Evolutionary conservation across 2,113 vertebrate genomes (phyloP).

Genomic region (Alectura lathami): DNA sequence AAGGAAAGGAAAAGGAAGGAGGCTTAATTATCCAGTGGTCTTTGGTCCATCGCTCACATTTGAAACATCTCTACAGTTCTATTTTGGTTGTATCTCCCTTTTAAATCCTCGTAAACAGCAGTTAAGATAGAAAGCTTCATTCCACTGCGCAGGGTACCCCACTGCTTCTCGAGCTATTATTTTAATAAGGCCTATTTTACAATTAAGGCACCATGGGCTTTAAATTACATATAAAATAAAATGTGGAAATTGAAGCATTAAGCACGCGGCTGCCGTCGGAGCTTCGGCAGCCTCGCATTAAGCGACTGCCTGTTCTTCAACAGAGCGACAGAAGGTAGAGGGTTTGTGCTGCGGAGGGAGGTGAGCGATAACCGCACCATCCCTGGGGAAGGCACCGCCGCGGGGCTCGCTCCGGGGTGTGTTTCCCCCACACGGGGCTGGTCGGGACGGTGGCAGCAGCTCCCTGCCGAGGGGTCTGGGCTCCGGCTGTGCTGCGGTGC

Average conservation of each 20-base stretch:
- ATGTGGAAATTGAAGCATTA: constrained; percentile 84
- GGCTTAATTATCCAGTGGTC: constrained; percentile 77
- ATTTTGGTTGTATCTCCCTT: constrained; percentile 71
- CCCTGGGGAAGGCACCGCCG: neutral
- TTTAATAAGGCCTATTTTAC: constrained; percentile 87
- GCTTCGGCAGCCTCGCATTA: constrained; percentile 72
- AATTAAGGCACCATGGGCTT: constrained; percentile 86
- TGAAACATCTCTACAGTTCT: constrained; percentile 76
- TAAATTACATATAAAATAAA: constrained; percentile 87
- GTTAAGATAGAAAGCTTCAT: constrained; percentile 76
- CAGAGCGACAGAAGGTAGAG: constrained; percentile 54
- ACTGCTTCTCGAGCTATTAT: constrained; percentile 83
- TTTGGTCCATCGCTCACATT: constrained; percentile 75
- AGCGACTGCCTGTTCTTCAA: constrained; percentile 61
- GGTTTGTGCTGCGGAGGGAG: neutral
- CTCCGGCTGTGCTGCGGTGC: neutral
- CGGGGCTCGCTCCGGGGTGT: rapidly evolving
- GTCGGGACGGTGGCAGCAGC: neutral
- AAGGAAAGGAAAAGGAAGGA: constrained; percentile 61
- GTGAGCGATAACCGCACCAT: neutral
- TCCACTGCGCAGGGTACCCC: constrained; percentile 71
- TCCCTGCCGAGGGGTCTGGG: neutral
- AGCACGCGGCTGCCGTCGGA: constrained; percentile 71
- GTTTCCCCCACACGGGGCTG: neutral
- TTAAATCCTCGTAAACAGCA: constrained; percentile 82